phyloP scores from a whole-genome alignment of 1,140 invertebrate species.

The Radopholus similis region DNA sequence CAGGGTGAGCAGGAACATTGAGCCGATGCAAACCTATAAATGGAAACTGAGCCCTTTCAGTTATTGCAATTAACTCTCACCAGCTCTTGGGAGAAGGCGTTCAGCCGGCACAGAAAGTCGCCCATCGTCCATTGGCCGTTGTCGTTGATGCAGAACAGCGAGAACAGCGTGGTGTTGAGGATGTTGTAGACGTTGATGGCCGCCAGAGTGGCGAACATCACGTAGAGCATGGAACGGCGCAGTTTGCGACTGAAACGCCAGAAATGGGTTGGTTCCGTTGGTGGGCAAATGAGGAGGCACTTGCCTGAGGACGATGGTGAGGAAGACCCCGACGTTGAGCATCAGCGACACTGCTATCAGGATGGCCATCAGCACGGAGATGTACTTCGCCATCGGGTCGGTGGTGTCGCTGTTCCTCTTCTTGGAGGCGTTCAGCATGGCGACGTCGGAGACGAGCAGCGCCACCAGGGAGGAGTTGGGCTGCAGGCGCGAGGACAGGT shows the following conservation, averaged over 20 bases:
- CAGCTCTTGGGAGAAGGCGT: slow-evolving; percentile 38
- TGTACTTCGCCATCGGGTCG: not conserved
- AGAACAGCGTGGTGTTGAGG: slow-evolving; percentile 12
- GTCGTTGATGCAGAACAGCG: not conserved
- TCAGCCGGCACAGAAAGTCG: slow-evolving; percentile 30
- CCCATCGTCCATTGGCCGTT: slow-evolving; percentile 36
- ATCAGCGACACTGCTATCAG: slow-evolving; percentile 21
- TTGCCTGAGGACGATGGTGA: slow-evolving; percentile 29
- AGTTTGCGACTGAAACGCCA: slow-evolving; percentile 33
- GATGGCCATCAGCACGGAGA: slow-evolving; percentile 27
- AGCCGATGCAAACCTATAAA: slow-evolving; percentile 33
- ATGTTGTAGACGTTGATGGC: slow-evolving; percentile 10
- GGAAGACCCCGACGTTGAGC: slow-evolving; percentile 12
- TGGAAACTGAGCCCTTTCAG: not conserved
- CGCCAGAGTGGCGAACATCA: slow-evolving; percentile 28
- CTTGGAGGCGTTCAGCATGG: not conserved
- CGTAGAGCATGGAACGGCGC: slow-evolving; percentile 31
- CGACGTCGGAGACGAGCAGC: not conserved
- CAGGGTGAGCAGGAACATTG: slow-evolving; percentile 24
- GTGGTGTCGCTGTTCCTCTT: not conserved
- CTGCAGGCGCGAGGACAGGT: not conserved
- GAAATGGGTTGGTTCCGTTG: not conserved
- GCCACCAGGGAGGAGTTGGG: not conserved
- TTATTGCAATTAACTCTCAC: not conserved
- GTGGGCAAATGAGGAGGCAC: not conserved